phyloP scores from a whole-genome alignment of 2,888 invertebrate species.

The Zaprionus lineosus region DNA sequence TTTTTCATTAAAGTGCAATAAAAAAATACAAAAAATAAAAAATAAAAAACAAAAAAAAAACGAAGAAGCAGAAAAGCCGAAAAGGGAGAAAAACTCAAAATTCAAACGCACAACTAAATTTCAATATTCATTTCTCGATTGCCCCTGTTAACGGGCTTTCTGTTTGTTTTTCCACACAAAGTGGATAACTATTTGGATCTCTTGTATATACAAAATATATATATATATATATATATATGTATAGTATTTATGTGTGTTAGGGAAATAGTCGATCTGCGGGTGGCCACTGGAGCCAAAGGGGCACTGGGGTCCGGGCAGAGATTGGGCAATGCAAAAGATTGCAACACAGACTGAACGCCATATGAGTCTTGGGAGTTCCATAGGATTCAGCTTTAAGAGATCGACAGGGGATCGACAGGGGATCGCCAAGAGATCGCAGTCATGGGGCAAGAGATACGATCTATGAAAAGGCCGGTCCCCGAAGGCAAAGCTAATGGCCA shows the following conservation, averaged over 20 bases:
- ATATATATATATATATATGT: too few relatives aligned
- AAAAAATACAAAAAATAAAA: too few relatives aligned
- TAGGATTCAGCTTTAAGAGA: neutral
- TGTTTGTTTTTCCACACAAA: slow-evolving; percentile 58
- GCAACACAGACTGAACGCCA: slow-evolving; percentile 61
- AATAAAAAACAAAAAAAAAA: slow-evolving; percentile 14
- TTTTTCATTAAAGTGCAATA: slow-evolving; percentile 39
- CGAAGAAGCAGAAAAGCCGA: too few relatives aligned
- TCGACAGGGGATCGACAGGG: too few relatives aligned
- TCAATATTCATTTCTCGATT: slow-evolving; percentile 25
- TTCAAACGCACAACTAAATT: slow-evolving; percentile 19
- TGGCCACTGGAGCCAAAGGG: slow-evolving; percentile 1
- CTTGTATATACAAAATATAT: too few relatives aligned
- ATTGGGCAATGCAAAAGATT: slow-evolving; percentile 74
- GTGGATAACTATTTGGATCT: too few relatives aligned
- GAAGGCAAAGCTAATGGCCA: too few relatives aligned
- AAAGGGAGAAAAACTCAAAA: slow-evolving; percentile 28
- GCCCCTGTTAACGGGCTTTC: slow-evolving; percentile 53
- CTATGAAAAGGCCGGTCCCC: neutral
- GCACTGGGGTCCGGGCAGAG: slow-evolving; percentile 18
- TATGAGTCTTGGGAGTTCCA: too few relatives aligned
- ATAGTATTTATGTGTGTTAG: slow-evolving; percentile 21
- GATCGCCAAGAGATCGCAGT: neutral
- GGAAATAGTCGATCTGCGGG: slow-evolving; percentile 44
- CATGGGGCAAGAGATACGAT: neutral